Base-by-base conservation (phyloP, 2,113 vertebrate species). In the Ptilorrhoa leucosticta region DNA sequence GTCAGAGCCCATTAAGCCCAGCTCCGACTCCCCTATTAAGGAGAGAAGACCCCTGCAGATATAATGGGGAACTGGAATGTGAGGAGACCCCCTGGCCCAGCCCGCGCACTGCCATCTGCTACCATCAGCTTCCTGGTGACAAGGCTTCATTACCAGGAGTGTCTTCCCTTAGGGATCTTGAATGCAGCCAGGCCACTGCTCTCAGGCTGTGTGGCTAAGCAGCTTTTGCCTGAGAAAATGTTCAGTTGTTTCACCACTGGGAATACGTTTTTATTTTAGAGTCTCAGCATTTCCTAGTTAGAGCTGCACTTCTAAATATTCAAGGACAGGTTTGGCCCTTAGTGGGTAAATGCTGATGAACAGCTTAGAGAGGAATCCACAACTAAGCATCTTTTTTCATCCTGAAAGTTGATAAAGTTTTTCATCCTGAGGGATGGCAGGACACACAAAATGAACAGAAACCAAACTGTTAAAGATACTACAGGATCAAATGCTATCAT, bases 1-100 rank as follows among this genome's bases (percentile, higher is more conserved):
- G 81, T 79, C 66, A 91, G 87, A 96, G 70, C 70, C 89, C 95
- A 95, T 87, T 90, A 91, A 87, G 39, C 48, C 61, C 77, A 84
- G 64, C 86, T 92, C n/a, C 0, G 0, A 33, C 17, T 40, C 4
- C 17, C 44, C 54, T 42, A 27, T 69, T 85, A 93, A 69, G 54
- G 66, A 69, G 24, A 83, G 87, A 61, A 89, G 82, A 71, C 57
- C 78, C 24, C 45, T 84, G 94, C 73, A 75, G 94, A 93, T 33
- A 56, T 53, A 78, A 95, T 44, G 87, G 77, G 37, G 70, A 51
- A 73, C 28, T 27, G 26, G 71, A 83, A 73, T 22, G 66, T 39
- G 66, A 76, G 73, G 57, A 88, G 79, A 71, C 75, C 66, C 66
- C 94, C 48, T 72, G 3, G 2, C 64, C 75, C 60, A 92, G 83